phyloP scores from a whole-genome alignment of 2,113 vertebrate species.

The Otis tarda region DNA sequence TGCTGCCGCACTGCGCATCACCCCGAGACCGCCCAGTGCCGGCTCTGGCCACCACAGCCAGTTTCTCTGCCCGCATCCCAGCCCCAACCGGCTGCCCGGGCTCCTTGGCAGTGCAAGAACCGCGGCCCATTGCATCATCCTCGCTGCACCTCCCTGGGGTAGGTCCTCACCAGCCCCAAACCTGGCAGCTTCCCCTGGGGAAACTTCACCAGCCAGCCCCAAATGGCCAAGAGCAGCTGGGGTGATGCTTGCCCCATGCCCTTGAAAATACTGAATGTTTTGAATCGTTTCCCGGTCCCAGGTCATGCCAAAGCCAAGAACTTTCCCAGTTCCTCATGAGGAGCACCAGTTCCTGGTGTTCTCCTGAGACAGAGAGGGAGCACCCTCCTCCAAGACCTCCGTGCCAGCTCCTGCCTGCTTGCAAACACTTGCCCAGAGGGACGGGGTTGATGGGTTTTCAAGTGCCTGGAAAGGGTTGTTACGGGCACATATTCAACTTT shows the following conservation, averaged over 20 bases:
- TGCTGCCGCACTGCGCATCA: fast-evolving
- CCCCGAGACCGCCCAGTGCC: fast-evolving
- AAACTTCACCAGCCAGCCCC: background rate
- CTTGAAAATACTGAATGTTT: background rate
- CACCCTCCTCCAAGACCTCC: background rate
- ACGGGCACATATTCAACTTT: background rate
- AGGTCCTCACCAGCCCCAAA: background rate
- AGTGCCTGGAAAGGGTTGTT: background rate
- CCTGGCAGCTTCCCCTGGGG: background rate
- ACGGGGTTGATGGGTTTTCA: background rate
- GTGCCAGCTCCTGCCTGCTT: background rate
- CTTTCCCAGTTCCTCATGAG: background rate
- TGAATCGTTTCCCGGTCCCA: background rate
- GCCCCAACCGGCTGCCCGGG: fast-evolving
- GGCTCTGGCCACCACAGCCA: fast-evolving
- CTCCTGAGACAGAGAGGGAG: background rate
- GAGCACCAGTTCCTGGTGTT: background rate
- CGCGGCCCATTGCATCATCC: constrained; percentile 18
- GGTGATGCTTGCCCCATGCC: fast-evolving
- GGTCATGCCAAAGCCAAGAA: background rate
- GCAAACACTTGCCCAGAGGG: background rate
- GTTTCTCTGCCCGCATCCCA: fast-evolving
- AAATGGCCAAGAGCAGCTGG: background rate
- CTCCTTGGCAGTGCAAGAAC: background rate
- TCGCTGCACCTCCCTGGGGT: background rate